Conservation (phyloP, 2,888 invertebrate genomes). For the Calameuta filiformis region DNA sequence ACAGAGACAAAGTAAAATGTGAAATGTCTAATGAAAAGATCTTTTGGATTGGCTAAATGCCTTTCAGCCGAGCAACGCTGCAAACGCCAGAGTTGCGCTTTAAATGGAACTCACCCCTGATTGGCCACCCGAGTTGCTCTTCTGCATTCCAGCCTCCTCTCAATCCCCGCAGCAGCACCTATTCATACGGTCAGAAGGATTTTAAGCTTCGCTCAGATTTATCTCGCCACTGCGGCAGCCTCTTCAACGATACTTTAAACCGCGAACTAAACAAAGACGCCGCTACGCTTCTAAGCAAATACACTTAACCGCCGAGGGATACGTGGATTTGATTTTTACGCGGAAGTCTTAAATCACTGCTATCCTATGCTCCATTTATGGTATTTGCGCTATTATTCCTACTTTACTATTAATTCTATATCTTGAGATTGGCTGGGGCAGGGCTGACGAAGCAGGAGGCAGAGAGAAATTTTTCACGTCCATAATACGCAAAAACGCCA, state of each 20-base stretch:
- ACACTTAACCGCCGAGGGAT: neutral
- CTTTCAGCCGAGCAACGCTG: slow-evolving; percentile 52
- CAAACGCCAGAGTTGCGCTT: slow-evolving; percentile 32
- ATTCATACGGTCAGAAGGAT: slow-evolving; percentile 46
- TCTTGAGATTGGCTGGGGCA: too few relatives aligned
- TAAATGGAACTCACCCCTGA: slow-evolving; percentile 57
- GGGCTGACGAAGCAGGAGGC: neutral
- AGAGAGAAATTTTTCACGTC: neutral
- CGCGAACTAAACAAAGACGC: slow-evolving; percentile 33
- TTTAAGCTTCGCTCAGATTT: slow-evolving; percentile 37
- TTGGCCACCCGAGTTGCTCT: slow-evolving; percentile 46
- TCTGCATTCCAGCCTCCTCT: slow-evolving; percentile 39
- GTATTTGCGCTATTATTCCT: neutral
- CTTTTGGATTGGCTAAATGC: slow-evolving; percentile 64
- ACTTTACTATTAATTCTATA: too few relatives aligned
- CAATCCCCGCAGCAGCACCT: slow-evolving; percentile 30
- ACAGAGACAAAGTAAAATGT: slow-evolving; percentile 51
- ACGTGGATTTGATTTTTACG: too few relatives aligned
- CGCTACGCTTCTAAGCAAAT: slow-evolving; percentile 27
- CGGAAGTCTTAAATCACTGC: neutral
- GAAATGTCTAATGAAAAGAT: slow-evolving; percentile 64
- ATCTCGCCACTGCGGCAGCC: slow-evolving; percentile 27
- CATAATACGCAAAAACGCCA: too few relatives aligned
- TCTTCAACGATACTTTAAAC: slow-evolving; percentile 33
- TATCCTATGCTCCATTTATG: neutral